A percentile compares a stretch with the other conserved stretches of the same genome.
These are phyloP conservation scores for Ifrita kowaldi DNA, from an alignment of 2,113 vertebrate genomes.

Conservation along the genomic window DNA sequence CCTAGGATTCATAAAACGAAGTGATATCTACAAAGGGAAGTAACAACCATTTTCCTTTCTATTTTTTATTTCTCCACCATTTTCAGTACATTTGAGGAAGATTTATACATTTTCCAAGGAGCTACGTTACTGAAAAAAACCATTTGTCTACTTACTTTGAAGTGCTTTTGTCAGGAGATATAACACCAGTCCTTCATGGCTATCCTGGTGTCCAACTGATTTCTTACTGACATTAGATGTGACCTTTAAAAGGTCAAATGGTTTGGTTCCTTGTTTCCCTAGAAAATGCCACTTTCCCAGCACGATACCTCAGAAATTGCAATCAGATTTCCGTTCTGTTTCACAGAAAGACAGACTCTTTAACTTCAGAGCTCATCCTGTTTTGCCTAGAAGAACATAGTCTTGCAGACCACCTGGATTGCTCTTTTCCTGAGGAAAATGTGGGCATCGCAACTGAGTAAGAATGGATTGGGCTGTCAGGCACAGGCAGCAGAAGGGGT, in stretches of 20 bases:
- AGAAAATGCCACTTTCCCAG: slow-evolving; percentile 5
- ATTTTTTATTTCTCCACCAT: not conserved
- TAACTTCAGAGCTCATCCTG: not conserved
- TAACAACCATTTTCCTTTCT: not conserved
- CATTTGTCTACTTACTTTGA: not conserved
- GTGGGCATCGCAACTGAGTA: not conserved
- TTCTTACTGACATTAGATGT: not conserved
- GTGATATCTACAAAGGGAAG: not conserved
- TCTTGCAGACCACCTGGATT: not conserved
- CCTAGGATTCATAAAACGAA: not conserved
- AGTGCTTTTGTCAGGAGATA: not conserved
- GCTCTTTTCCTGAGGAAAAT: not conserved
- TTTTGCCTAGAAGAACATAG: not conserved
- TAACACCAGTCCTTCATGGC: not conserved
- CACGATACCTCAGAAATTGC: not conserved
- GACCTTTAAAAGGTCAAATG: slow-evolving; percentile 6
- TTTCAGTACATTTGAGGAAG: not conserved
- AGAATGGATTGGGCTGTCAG: not conserved
- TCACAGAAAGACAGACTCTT: not conserved
- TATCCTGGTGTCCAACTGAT: not conserved
- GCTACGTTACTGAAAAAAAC: not conserved
- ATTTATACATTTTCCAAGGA: not conserved
- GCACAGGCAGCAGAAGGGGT: not conserved
- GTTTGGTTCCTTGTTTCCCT: not conserved
- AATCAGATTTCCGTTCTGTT: not conserved